These are phyloP conservation scores for Heteromormyrus szaboi DNA, from an alignment of 2,797 vertebrate species.

Conservation along the genomic window DNA sequence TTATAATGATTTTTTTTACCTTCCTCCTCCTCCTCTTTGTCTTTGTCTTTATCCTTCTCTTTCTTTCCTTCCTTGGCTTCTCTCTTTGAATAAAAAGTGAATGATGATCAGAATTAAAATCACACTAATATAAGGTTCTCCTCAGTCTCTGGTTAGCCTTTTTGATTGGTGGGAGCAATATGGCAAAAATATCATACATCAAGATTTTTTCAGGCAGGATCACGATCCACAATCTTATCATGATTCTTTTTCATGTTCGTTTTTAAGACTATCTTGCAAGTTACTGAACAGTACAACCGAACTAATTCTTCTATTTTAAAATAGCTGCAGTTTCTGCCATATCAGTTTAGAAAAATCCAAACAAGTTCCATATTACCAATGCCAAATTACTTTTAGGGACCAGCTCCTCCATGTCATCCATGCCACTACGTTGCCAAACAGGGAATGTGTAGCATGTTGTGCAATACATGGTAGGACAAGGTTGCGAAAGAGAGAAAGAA, in stretches of 20 bases:
- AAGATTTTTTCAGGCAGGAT: not conserved
- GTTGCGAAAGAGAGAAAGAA: not conserved
- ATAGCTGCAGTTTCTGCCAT: not conserved
- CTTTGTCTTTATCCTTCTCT: conserved; percentile 56
- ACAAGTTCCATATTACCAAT: not conserved
- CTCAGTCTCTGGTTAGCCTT: not conserved
- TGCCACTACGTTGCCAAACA: not conserved
- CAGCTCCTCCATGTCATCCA: not conserved
- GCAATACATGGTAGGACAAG: not conserved
- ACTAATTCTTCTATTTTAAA: not conserved
- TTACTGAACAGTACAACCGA: not conserved
- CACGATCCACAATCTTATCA: not conserved
- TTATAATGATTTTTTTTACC: conserved; percentile 36
- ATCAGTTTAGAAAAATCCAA: not conserved
- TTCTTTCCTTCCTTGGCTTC: conserved; percentile 60
- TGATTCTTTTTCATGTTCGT: not conserved
- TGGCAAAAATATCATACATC: not conserved
- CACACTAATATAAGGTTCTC: not conserved
- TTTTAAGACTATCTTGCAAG: not conserved
- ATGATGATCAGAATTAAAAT: conserved; percentile 2
- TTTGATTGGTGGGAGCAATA: not conserved
- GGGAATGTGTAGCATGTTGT: not conserved
- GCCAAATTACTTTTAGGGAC: not conserved
- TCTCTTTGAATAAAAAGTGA: conserved; percentile 49
- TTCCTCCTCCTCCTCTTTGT: conserved; percentile 50